These are phyloP conservation scores for Oryzias woworae DNA, from an alignment of 2,113 vertebrate species.

Conservation along the genomic window DNA sequence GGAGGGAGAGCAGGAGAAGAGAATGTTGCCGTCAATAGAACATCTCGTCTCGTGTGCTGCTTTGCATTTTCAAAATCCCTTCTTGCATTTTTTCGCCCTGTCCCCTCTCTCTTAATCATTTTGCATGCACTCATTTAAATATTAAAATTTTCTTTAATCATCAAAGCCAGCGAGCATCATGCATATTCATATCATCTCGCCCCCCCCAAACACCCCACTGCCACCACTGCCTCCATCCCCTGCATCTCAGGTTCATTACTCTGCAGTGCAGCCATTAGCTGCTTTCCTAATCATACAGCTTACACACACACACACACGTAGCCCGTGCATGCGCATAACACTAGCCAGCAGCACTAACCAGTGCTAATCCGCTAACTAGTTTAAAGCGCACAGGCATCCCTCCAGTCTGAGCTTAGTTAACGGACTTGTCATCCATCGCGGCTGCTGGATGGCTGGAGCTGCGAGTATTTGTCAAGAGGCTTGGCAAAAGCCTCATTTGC, in stretches of 20 bases:
- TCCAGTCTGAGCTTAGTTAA: constrained; percentile 83
- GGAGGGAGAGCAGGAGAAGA: constrained; percentile 9
- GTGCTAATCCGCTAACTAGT: constrained; percentile 56
- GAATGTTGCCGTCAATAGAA: constrained; percentile 58
- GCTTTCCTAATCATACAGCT: constrained; percentile 73
- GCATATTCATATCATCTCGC: constrained; percentile 95
- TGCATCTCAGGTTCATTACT: constrained; percentile 99
- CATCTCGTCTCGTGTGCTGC: constrained; percentile 78
- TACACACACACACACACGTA: constrained; percentile 28
- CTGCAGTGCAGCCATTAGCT: constrained; percentile 93
- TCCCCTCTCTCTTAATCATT: constrained; percentile 92
- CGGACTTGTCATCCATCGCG: constrained; percentile 83
- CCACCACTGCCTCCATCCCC: constrained; percentile 77
- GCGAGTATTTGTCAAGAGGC: constrained; percentile 99
- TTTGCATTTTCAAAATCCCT: constrained; percentile 84
- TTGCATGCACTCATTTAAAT: constrained; percentile 99
- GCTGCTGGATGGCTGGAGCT: constrained; percentile 86
- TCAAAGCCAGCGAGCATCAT: constrained; percentile 99
- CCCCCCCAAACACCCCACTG: constrained; percentile 71
- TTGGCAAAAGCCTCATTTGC: constrained; percentile 98
- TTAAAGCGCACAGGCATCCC: constrained; percentile 68
- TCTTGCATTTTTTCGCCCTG: constrained; percentile 85
- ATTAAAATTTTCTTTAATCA: constrained; percentile 99
- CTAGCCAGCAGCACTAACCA: constrained; percentile 67
- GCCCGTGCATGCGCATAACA: constrained; percentile 16